Evolutionary conservation across 2,888 invertebrate genomes (phyloP).

Genomic region (Dryomyza anilis): DNA sequence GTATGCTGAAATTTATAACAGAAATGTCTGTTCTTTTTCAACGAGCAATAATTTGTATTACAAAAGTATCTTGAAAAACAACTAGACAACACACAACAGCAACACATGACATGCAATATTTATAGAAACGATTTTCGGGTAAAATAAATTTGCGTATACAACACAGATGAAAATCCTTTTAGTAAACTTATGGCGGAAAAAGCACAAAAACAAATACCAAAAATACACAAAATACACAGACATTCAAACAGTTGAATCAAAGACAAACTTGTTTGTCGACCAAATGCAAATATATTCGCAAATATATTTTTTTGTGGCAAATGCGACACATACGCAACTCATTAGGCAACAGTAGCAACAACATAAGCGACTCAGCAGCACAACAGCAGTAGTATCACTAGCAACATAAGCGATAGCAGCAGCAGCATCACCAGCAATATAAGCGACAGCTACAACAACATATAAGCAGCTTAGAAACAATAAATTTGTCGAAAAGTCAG

Average conservation of each 20-base stretch:
- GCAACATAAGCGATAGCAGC: neutral
- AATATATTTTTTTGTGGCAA: neutral
- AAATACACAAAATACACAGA: neutral
- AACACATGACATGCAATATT: no score
- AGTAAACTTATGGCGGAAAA: slow-evolving; percentile 13
- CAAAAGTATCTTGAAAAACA: no score
- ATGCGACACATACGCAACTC: slow-evolving; percentile 10
- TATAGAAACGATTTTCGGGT: no score
- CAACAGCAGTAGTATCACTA: neutral
- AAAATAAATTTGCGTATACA: neutral
- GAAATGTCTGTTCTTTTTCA: no score
- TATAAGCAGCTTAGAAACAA: slow-evolving; percentile 19
- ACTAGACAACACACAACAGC: no score
- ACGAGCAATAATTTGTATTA: no score
- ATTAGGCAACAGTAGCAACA: slow-evolving; percentile 15
- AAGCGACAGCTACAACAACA: neutral
- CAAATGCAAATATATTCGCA: neutral
- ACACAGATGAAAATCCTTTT: neutral
- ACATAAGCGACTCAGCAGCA: neutral
- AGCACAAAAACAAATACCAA: neutral
- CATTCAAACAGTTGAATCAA: neutral
- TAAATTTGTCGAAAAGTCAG: slow-evolving; percentile 25
- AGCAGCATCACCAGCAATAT: slow-evolving; percentile 3
- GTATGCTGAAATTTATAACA: no score
- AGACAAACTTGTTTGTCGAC: slow-evolving; percentile 1